These are phyloP conservation scores for Dinomys branickii DNA, from an alignment of 2,113 vertebrate genomes.

Conservation along the genomic window DNA sequence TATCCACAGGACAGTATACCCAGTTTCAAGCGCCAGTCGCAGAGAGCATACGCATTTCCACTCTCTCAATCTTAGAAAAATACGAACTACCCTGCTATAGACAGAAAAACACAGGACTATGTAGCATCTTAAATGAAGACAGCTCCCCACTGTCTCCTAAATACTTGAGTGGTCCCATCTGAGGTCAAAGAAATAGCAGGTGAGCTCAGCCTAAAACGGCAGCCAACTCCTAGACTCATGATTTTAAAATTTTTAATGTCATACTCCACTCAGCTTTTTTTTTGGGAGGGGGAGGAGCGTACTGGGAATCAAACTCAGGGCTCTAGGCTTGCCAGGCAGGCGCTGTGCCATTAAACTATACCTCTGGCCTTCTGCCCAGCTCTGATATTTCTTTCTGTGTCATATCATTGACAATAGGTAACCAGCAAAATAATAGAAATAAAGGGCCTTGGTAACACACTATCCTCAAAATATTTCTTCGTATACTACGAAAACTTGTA, in stretches of 20 bases:
- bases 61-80: not conserved
- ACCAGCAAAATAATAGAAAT: not conserved
- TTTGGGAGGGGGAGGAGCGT: too few relatives aligned
- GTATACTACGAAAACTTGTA: not conserved
- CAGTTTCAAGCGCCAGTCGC: rapidly evolving
- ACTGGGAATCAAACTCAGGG: too few relatives aligned
- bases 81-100: too few relatives aligned
- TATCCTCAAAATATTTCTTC: not conserved
- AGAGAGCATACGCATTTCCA: not conserved
- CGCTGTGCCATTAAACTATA: too few relatives aligned
- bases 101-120: not conserved
- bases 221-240: not conserved
- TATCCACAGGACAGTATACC: rapidly evolving
- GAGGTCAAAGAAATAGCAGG: not conserved
- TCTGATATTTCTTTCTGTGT: not conserved
- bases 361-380: too few relatives aligned
- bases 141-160: not conserved
- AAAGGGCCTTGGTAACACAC: rapidly evolving
- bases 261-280: not conserved
- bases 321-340: too few relatives aligned
- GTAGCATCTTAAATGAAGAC: not conserved
- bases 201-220: not conserved
- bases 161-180: rapidly evolving
- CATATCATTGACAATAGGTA: not conserved
- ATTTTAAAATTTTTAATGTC: not conserved